Percentiles rank a stretch among this genome's conserved stretches.
These are phyloP conservation scores for Ruditapes philippinarum DNA, from an alignment of 1,140 invertebrate genomes.

Conservation along the genomic window DNA sequence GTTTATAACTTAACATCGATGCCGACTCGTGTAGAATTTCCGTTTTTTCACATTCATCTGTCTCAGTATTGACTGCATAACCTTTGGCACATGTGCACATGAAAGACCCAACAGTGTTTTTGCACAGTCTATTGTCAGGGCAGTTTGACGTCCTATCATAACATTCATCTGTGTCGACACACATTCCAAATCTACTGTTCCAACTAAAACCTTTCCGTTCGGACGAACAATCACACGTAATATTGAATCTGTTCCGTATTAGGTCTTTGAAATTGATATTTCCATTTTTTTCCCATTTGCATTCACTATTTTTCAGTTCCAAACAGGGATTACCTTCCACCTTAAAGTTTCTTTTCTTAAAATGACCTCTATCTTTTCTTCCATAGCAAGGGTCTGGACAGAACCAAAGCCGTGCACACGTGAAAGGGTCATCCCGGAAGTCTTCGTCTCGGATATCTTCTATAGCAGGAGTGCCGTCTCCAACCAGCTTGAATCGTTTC, in stretches of 20 bases:
- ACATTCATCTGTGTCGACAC: conserved; percentile 70
- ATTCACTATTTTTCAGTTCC: conserved; percentile 62
- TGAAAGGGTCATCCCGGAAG: background rate
- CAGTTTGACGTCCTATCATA: conserved; percentile 16
- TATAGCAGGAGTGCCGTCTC: background rate
- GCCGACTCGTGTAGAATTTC: conserved; percentile 24
- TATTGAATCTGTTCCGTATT: conserved; percentile 73
- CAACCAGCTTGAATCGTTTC: background rate
- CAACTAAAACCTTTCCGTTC: conserved; percentile 71
- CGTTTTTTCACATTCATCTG: conserved; percentile 30
- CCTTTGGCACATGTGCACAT: conserved; percentile 58
- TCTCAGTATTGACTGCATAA: conserved; percentile 13
- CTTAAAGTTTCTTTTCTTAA: conserved; percentile 16
- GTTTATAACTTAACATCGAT: conserved; percentile 6
- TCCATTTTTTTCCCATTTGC: conserved; percentile 46
- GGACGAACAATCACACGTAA: conserved; percentile 71
- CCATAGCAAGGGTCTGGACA: conserved; percentile 74
- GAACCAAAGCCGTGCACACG: conserved; percentile 57
- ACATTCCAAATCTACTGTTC: conserved; percentile 72
- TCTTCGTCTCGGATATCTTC: conserved; percentile 11
- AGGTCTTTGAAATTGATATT: conserved; percentile 72
- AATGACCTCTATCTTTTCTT: conserved; percentile 48
- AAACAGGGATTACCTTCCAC: conserved; percentile 72
- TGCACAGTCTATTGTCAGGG: conserved; percentile 31
- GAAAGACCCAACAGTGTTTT: conserved; percentile 54